These are phyloP conservation scores for Myzus persicae DNA, from an alignment of 1,140 invertebrate species.

Conservation along the genomic window DNA sequence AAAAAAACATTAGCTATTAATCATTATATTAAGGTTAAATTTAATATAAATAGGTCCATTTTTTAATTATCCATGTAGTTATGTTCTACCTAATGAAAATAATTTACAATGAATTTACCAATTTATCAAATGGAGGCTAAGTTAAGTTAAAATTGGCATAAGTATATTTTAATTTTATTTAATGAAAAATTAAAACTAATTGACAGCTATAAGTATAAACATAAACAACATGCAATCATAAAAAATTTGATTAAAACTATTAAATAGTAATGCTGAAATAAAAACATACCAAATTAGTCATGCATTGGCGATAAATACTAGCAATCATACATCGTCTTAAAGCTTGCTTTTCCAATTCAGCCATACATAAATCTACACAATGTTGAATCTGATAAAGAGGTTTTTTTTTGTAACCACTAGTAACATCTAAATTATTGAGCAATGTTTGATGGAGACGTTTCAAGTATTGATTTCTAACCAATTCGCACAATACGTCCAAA, in stretches of 20 bases:
- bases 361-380: constrained; percentile 57
- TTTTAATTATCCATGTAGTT: neutral
- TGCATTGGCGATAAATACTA: constrained; percentile 59
- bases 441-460: constrained; percentile 56
- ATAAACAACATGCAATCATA: neutral
- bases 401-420: constrained; percentile 22
- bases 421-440: constrained; percentile 50
- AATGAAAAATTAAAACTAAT: neutral
- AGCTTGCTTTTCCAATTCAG: constrained; percentile 60
- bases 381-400: constrained; percentile 22
- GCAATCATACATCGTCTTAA: constrained; percentile 60
- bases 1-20: neutral
- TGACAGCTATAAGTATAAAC: neutral
- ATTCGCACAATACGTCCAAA: constrained; percentile 19
- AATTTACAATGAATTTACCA: neutral
- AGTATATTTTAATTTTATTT: neutral
- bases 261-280: neutral
- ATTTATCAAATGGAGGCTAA: neutral
- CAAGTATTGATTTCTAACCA: constrained; percentile 58
- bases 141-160: neutral
- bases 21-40: neutral
- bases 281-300: constrained; percentile 59
- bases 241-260: neutral
- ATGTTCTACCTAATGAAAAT: neutral
- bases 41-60: neutral